Percentiles rank a stretch among this genome's conserved stretches.
phyloP scores from a whole-genome alignment of 2,113 vertebrate species.

The Lepidothrix coronata region DNA sequence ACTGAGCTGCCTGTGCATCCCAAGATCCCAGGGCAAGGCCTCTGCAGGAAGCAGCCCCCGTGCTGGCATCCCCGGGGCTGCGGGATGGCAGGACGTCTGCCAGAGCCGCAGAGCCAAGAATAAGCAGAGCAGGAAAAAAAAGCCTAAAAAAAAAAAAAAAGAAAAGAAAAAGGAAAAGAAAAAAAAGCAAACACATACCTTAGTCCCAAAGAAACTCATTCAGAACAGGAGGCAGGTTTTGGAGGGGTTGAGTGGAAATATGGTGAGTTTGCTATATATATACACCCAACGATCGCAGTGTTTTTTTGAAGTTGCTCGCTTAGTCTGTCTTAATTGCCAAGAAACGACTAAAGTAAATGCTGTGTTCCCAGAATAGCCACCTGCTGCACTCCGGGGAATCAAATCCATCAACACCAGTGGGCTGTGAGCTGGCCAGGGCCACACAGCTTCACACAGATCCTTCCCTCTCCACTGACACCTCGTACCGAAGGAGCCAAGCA shows the following conservation, averaged over 20 bases:
- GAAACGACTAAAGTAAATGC: neutral
- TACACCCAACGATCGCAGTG: neutral
- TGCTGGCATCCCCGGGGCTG: neutral
- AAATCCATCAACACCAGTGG: neutral
- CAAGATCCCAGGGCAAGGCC: neutral
- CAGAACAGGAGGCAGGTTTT: slow-evolving; percentile 11
- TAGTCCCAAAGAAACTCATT: neutral
- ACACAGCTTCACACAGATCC: neutral
- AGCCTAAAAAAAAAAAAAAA: neutral
- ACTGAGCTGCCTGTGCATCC: neutral
- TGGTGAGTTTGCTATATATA: slow-evolving; percentile 33
- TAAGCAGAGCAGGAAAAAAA: neutral
- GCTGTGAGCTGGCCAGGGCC: neutral
- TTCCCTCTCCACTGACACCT: neutral
- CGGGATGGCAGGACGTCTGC: neutral
- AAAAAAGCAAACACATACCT: neutral
- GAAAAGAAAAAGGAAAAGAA: accelerated
- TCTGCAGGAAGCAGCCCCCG: neutral
- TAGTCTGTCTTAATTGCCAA: slow-evolving; percentile 20
- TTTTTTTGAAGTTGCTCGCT: neutral
- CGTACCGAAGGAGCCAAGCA: accelerated
- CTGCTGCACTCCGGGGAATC: neutral
- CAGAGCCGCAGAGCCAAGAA: neutral
- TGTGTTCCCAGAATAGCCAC: slow-evolving; percentile 21
- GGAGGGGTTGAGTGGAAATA: slow-evolving; percentile 7